These are phyloP conservation scores for Branchinecta lynchi DNA, from an alignment of 1,140 invertebrate species.

Conservation along the genomic window DNA sequence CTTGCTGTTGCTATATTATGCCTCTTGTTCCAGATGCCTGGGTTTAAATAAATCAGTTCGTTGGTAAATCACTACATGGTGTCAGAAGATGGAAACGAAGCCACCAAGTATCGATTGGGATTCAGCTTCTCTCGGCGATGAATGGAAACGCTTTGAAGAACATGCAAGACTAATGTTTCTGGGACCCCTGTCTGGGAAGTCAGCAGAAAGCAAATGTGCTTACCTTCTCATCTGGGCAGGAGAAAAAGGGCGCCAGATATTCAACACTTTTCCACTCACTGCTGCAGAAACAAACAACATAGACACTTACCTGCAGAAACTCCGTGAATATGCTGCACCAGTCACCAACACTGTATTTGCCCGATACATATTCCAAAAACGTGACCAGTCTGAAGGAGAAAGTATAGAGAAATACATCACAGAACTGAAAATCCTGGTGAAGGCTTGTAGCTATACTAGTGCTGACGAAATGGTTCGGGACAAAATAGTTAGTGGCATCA, in stretches of 20 bases:
- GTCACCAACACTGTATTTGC: not conserved
- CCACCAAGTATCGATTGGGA: not conserved
- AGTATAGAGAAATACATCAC: not conserved
- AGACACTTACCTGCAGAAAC: not conserved
- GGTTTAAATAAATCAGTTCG: not conserved
- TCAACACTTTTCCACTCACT: not conserved
- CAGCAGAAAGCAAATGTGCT: not conserved
- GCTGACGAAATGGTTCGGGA: no score
- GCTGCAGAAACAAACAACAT: not conserved
- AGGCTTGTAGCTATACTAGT: no score
- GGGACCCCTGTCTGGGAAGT: not conserved
- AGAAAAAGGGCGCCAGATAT: not conserved
- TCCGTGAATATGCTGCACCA: not conserved
- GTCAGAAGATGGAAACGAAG: not conserved
- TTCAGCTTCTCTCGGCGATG: not conserved
- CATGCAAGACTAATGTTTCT: not conserved
- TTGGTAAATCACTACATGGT: not conserved
- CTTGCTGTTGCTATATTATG: not conserved
- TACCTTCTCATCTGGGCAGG: not conserved
- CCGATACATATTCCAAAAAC: not conserved
- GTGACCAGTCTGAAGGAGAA: not conserved
- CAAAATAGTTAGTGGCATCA: no score
- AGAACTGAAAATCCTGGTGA: no score
- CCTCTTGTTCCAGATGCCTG: not conserved
- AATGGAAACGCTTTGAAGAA: not conserved